Evolutionary conservation across 2,113 vertebrate species (phyloP), one percentile per base, ranked within the genome.

Genomic region (Epinephelus lanceolatus): DNA sequence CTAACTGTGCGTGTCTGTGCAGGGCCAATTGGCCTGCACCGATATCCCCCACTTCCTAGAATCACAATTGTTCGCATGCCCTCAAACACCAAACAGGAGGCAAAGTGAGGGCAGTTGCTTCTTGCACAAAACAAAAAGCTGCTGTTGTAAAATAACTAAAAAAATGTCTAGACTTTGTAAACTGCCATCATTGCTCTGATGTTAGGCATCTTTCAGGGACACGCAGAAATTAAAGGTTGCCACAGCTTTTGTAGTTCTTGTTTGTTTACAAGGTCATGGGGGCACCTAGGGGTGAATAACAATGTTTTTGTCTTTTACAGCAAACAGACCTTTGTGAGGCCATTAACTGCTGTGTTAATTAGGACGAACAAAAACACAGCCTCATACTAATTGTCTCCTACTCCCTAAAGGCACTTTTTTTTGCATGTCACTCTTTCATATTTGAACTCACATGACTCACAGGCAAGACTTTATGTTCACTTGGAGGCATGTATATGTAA

Each of bases 241-340:
- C 62, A 53, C 40, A 55, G 42, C 13, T 70, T 81, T 86, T 85
- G 79, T 65, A 68, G 33, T 68, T 71, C 15, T 30, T 84, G 47
- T 89, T 90, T 90, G 83, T 91, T 91, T 88, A 86, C 83, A 91
- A 81, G 90, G 89, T 93, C 89, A 91, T 11, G n/a, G 67, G 72
- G 71, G 63, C 37, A 84, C 19, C 37, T 40, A 68, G 57, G 71
- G 76, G 57, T 76, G 68, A 87, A 93, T 76, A 85, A 83, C 42
- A 62, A 25, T 14, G 76, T 81, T 81, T 88, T 89, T 90, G 86
- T 88, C 25, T 86, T 91, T 83, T 73, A 76, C 85, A 71, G 66
- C 71, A 86, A 92, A 86, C 68, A 78, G 33, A 78, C 53, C 66
- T 83, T 92, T 91, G 84, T 89, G 80, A 78, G 47, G 60, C 33